Base-by-base conservation (phyloP, 2,888 invertebrate genomes). In the Argyresthia albistria region DNA sequence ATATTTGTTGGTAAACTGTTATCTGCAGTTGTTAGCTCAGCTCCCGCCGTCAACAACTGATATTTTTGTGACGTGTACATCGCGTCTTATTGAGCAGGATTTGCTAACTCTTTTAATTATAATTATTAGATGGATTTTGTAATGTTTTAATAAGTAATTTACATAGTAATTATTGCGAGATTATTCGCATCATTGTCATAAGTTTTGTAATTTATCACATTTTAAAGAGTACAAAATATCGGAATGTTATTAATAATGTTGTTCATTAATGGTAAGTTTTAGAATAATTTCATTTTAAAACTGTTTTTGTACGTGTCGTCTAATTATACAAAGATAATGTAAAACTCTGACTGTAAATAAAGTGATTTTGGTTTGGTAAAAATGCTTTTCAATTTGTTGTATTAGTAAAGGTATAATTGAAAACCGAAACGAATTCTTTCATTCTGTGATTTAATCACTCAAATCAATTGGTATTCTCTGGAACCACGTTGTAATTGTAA, bases 191-290 rank as follows among this genome's bases (percentile, higher is more conserved):
- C 69, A 69, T 69, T 76, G 76, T 78, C 79, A 66, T 73, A 69
- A 76, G 79, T 82, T 84, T 86, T 83, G 81, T 86, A 83, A 84
- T 84, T 86, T 86, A 84, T 84, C 80, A 80, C 82, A 82, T 83
- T 84, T 84, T 83, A 83, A 80, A 84, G 83, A 84, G 84, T 84
- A 86, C 82, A 83, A 86, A 84, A 80, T 86, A 84, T 86, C 81
- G 81, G 83, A 81, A 82, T 81, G 86, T 86, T 86, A 83, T 81
- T 49, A 67, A 75, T 80, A 81, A 81, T 81, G 80, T 86, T 86
- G 82, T 83, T 86, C 77, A 68, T 70, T 83, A 80, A 78, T 77
- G 66, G 58, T 83, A 81, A 80, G 81, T 82, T 84, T 83, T 84
- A 83, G 82, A 83, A 67, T 84, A 83, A 80, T 80, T 74, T 71